Evolutionary conservation across 1,140 invertebrate genomes (phyloP).

Genomic region (Bombus picipes): DNA sequence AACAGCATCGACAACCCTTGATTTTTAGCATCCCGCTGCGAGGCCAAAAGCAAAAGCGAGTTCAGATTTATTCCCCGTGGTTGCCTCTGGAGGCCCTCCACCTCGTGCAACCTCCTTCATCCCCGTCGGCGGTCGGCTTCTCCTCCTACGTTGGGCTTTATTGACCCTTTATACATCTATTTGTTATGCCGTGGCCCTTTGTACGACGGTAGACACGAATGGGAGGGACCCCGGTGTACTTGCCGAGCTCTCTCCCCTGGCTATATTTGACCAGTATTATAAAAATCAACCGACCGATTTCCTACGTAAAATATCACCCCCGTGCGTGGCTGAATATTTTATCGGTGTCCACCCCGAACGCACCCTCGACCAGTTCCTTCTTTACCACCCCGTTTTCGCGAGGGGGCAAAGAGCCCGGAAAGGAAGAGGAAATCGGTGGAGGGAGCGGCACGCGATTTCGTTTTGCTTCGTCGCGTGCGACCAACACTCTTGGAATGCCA

Average conservation of each 20-base stretch:
- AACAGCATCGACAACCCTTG: constrained; percentile 73
- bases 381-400: constrained; percentile 20
- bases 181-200: constrained; percentile 82
- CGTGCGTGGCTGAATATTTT: constrained; percentile 82
- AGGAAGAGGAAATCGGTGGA: constrained; percentile 39
- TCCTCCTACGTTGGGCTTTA: constrained; percentile 78
- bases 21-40: constrained; percentile 73
- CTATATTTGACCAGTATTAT: constrained; percentile 84
- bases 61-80: constrained; percentile 79
- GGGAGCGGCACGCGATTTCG: constrained; percentile 29
- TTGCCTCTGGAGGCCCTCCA: constrained; percentile 76
- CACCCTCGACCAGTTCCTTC: constrained; percentile 51
- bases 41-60: constrained; percentile 73
- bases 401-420: constrained; percentile 6
- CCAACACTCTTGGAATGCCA: constrained; percentile 17
- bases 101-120: constrained; percentile 52
- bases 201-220: constrained; percentile 75
- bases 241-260: constrained; percentile 73
- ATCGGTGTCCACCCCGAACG: constrained; percentile 78
- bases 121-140: constrained; percentile 62
- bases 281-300: constrained; percentile 84
- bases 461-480: constrained; percentile 47
- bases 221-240: constrained; percentile 72
- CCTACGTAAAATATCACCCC: constrained; percentile 82
- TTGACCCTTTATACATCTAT: constrained; percentile 84